Evolutionary conservation across 1,140 invertebrate genomes (phyloP), one percentile per base, ranked within the genome.

Genomic region (Scaptodrosophila lebanonensis): DNA sequence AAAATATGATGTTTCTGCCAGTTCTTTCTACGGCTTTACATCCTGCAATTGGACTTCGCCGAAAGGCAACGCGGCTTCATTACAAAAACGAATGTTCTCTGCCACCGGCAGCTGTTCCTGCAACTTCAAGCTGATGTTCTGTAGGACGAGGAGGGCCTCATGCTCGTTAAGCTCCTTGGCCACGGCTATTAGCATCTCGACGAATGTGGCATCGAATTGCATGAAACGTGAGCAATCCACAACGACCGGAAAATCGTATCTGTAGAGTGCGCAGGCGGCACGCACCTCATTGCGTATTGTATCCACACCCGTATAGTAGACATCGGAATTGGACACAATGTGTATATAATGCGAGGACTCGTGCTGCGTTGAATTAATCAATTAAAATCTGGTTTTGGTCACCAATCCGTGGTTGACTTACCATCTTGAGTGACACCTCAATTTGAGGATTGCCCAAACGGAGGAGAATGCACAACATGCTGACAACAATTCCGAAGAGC

Each of bases 381-480:
- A 22, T 11, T 36, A 12, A n/a, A 40, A 0, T 38, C 22, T 13
- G 30, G 27, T 29, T 11, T 5, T 16, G 4, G 15, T 12, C 1
- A 18, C 5, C 43, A 0, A 42, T 1, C 5, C 2, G 2, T 13
- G 5, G 3, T 2, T 1, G 0, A 33, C 33, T 85, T 84, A 94
- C 93, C 85, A 90, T 88, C 53, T 89, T 89, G 30, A 89, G 89
- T 50, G 91, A 89, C 4, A 92, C 88, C 25, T 91, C 88, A 20
- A 94, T 88, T 35, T 90, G 90, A 3, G 96, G 96, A 75, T 94
- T 90, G 2, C 95, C 93, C 49, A 94, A 91, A 2, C 92, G 91
- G 85, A 95, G 93, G 4, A 98, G 87, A 9, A 98, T 86, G 66
- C 95, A 92, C 7, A 95, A 88, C 29, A 97, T 89, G 83, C 95